These are phyloP conservation scores for Drosophila repleta DNA, from an alignment of 1,140 invertebrate genomes.

Conservation along the genomic window DNA sequence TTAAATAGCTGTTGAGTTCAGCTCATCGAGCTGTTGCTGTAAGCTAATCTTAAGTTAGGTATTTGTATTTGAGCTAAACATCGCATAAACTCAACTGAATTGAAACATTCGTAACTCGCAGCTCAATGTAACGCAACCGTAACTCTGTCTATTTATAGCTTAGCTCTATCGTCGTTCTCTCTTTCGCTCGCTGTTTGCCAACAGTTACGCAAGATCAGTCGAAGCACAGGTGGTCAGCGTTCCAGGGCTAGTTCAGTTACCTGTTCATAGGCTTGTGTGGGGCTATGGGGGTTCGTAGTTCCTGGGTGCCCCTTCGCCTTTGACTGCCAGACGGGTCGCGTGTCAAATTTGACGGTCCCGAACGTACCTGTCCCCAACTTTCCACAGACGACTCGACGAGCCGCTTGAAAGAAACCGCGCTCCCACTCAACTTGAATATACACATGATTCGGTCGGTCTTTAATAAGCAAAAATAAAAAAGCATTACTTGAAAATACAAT, in stretches of 20 bases:
- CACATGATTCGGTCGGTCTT: slow-evolving; percentile 22
- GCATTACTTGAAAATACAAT: slow-evolving; percentile 36
- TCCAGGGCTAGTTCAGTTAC: background rate
- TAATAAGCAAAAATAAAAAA: slow-evolving; percentile 34
- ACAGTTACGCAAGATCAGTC: too few relatives aligned
- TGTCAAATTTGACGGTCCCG: background rate
- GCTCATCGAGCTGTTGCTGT: too few relatives aligned
- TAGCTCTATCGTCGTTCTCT: too few relatives aligned
- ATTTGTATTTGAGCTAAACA: too few relatives aligned
- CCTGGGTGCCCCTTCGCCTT: background rate
- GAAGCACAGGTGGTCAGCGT: background rate
- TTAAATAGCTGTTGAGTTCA: too few relatives aligned
- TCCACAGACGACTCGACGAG: slow-evolving; percentile 16
- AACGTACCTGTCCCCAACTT: slow-evolving; percentile 36
- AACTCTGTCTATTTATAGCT: background rate
- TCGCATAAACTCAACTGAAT: background rate
- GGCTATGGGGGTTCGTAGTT: too few relatives aligned
- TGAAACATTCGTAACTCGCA: background rate
- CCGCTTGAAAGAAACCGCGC: slow-evolving; percentile 5
- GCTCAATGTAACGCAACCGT: background rate
- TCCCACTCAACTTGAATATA: slow-evolving; percentile 9
- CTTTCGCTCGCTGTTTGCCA: too few relatives aligned
- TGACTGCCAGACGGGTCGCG: slow-evolving; percentile 11
- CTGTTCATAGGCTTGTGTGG: background rate
- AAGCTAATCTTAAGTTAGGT: too few relatives aligned